A percentile compares a stretch with the other conserved stretches of the same genome.
phyloP scores from a whole-genome alignment of 2,797 vertebrate species.

The Heteromormyrus szaboi region DNA sequence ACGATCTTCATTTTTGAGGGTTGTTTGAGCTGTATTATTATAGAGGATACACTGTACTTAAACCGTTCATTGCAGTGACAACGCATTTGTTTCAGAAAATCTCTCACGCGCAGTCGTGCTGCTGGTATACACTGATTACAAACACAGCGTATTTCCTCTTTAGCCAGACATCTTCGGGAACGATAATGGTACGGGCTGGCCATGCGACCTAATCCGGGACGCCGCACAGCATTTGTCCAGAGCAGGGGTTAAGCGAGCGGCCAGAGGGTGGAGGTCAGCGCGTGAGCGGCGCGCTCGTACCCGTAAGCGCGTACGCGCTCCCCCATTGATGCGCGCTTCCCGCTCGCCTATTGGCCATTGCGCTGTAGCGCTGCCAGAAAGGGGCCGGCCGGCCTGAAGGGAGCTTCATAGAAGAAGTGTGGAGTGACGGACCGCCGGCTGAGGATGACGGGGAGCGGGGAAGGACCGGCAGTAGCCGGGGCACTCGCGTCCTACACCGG shows the following conservation, averaged over 20 bases:
- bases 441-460: conserved; percentile 25
- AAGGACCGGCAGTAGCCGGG: conserved; percentile 2
- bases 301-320: neutral
- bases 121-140: neutral
- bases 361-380: conserved; percentile 27
- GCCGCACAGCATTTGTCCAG: neutral
- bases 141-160: neutral
- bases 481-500: conserved; percentile 1
- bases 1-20: neutral
- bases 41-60: neutral
- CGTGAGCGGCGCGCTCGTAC: neutral
- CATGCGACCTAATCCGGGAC: neutral
- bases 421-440: conserved; percentile 38
- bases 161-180: neutral
- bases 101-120: neutral
- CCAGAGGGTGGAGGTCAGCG: conserved; percentile 12
- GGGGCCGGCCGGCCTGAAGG: conserved; percentile 45
- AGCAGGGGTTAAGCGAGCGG: neutral
- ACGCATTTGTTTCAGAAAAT: neutral
- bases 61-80: neutral
- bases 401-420: conserved; percentile 54
- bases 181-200: neutral
- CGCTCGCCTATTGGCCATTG: conserved; percentile 36
- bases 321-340: conserved; percentile 24
- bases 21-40: neutral